Percentiles rank a stretch among this genome's conserved stretches.
phyloP scores from a whole-genome alignment of 2,888 invertebrate genomes.

The Volucella zonaria region DNA sequence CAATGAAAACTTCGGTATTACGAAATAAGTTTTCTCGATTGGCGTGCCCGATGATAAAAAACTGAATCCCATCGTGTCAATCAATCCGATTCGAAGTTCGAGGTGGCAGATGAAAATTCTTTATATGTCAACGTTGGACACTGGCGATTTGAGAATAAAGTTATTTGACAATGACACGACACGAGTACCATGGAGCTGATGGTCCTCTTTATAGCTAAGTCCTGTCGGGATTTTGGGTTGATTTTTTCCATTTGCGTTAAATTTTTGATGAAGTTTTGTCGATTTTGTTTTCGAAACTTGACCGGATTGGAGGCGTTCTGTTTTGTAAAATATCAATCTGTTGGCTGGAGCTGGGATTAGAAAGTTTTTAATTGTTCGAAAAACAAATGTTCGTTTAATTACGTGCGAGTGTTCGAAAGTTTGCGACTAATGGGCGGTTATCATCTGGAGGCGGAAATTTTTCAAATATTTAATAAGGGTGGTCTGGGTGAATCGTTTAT shows the following conservation, averaged over 20 bases:
- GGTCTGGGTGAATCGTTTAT: neutral
- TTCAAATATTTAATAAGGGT: neutral
- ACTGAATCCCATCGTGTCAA: slow-evolving; percentile 64
- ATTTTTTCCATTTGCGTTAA: neutral
- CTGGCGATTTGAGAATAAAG: neutral
- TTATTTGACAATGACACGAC: neutral
- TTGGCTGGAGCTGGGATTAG: slow-evolving; percentile 9
- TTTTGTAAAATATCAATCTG: slow-evolving; percentile 13
- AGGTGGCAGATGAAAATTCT: neutral
- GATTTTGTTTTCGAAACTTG: neutral
- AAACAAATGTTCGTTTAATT: slow-evolving; percentile 44
- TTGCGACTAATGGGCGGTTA: slow-evolving; percentile 7
- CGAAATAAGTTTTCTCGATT: slow-evolving; percentile 77
- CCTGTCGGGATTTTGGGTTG: neutral
- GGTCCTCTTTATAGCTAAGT: no score
- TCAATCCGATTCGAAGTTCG: neutral
- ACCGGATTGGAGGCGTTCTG: neutral
- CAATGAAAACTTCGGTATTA: slow-evolving; percentile 77
- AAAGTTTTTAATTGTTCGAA: slow-evolving; percentile 45
- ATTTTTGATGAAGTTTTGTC: slow-evolving; percentile 21
- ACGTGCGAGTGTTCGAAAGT: neutral
- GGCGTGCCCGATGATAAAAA: slow-evolving; percentile 74
- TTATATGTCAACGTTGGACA: neutral
- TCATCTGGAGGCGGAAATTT: neutral
- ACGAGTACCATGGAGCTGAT: no score